Evolutionary conservation across 92 coral and sea anemone species (phyloP), one percentile per base, ranked within the genome.

Genomic region (Diadumene lineata): DNA sequence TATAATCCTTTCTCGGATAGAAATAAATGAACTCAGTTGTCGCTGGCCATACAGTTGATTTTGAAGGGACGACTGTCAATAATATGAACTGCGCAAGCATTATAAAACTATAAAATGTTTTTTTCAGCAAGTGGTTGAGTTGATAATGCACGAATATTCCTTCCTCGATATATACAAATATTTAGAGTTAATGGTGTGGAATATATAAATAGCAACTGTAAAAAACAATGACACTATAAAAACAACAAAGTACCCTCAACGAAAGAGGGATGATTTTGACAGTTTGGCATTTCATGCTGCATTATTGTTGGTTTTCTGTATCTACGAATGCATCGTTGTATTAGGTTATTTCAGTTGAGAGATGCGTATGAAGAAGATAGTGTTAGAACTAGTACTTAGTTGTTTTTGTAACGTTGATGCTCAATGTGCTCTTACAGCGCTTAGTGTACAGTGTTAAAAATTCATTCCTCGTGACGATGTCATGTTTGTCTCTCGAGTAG

Each of bases 401-500:
- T 4, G 48, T 38, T 38, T 38, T 38, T 22, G 31, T 9, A 53
- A 3, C 18, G 24, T n/a, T 55, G 23, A 55, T 11, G 28, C 28
- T 60, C 6, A 60, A 60, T 26, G 31, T 44, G 51, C 17, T 17
- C n/a, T n/a, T n/a, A n/a, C n/a, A n/a, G n/a, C n/a, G n/a, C n/a
- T n/a, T n/a, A n/a, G n/a, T 44, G 51, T 21, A 70, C 18, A 25
- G 44, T 43, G 4, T 85, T 67, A 85, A 82, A 85, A 85, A 60
- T 85, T 69, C 64, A 85, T 33, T 34, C 69, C 74, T 13, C 84
- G 74, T 31, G 68, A 44, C 28, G 82, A 43, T 3, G 73, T 87
- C 43, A 83, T 68, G 15, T 23, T 17, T 31, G 96, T 87, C 27
- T 87, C 84, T 17, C 66, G 69, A 28, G 96, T 90, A 22, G 43